Conservation (phyloP, 2,888 invertebrate species). For the Drosophila atripex region DNA sequence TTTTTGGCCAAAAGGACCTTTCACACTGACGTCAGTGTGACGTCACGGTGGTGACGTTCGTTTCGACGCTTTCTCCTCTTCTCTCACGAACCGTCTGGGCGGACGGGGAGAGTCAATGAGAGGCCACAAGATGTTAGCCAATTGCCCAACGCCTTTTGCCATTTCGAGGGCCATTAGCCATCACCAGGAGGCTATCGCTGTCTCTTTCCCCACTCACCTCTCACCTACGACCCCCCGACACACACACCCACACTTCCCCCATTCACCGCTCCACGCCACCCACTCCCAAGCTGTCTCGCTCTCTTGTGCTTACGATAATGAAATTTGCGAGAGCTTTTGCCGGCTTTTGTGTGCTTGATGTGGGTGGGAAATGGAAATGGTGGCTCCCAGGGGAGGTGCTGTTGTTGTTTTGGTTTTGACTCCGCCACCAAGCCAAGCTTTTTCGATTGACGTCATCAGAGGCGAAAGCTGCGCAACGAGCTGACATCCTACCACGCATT, state of each 20-base stretch:
- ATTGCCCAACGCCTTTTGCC: constrained; percentile 64
- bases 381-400: constrained; percentile 29
- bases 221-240: constrained; percentile 6
- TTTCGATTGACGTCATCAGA: constrained; percentile 81
- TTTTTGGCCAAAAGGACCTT: constrained; percentile 39
- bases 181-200: constrained; percentile 10
- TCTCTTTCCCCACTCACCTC: not conserved
- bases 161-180: constrained; percentile 66
- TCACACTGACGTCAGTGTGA: constrained; percentile 71
- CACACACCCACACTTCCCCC: constrained; percentile 31
- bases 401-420: constrained; percentile 59
- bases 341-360: constrained; percentile 66
- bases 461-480: constrained; percentile 68
- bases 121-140: constrained; percentile 25
- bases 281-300: constrained; percentile 1
- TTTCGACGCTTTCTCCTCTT: constrained; percentile 5
- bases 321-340: constrained; percentile 69
- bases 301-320: constrained; percentile 61
- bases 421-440: constrained; percentile 62
- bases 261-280: not conserved
- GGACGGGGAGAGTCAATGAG: not conserved
- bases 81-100: not conserved
- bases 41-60: constrained; percentile 69
- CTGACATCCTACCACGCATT: constrained; percentile 70
- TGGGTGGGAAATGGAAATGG: not conserved